Evolutionary conservation across 1,140 invertebrate species (phyloP).

Genomic region (Leptinotarsa defecta): DNA sequence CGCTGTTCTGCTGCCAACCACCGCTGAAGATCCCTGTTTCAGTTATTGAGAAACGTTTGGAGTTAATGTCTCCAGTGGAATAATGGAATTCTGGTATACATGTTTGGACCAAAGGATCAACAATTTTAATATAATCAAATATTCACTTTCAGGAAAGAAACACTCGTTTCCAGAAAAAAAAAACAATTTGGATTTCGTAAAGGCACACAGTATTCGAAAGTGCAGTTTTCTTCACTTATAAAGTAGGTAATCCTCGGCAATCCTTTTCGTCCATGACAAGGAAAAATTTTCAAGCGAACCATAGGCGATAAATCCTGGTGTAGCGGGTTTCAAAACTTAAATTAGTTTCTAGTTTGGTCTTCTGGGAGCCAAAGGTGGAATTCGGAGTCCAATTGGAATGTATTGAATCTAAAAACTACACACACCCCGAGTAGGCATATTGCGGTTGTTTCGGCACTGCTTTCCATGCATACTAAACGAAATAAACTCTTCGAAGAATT

Average conservation of each 20-base stretch:
- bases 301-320: slow-evolving; percentile 34
- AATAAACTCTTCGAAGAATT: slow-evolving; percentile 12
- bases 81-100: too few relatives aligned
- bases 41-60: too few relatives aligned
- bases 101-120: too few relatives aligned
- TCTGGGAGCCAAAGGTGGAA: slow-evolving; percentile 35
- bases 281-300: slow-evolving; percentile 14
- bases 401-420: slow-evolving; percentile 33
- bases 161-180: too few relatives aligned
- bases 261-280: not conserved
- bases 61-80: too few relatives aligned
- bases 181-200: too few relatives aligned
- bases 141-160: too few relatives aligned
- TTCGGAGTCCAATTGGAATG: slow-evolving; percentile 32
- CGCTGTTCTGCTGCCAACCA: too few relatives aligned
- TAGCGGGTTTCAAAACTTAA: slow-evolving; percentile 41
- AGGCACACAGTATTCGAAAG: too few relatives aligned
- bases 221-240: too few relatives aligned
- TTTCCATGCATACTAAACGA: slow-evolving; percentile 18
- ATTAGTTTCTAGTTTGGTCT: slow-evolving; percentile 41
- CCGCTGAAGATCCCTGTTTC: too few relatives aligned
- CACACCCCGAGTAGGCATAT: slow-evolving; percentile 10
- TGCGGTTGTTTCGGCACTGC: slow-evolving; percentile 12
- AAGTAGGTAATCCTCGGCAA: not conserved
- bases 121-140: too few relatives aligned